These are phyloP conservation scores for Patella vulgata DNA, from an alignment of 1,140 invertebrate species.

Conservation along the genomic window DNA sequence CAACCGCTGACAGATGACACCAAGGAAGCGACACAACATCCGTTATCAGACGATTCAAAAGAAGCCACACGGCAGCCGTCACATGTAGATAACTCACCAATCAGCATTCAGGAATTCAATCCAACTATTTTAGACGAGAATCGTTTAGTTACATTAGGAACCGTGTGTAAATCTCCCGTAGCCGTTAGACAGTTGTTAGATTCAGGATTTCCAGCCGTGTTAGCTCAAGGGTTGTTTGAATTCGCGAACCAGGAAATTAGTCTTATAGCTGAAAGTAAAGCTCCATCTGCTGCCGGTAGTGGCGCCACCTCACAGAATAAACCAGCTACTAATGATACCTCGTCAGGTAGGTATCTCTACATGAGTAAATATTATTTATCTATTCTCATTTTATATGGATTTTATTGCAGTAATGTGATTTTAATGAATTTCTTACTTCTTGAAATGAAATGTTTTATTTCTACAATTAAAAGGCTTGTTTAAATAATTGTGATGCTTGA, in stretches of 20 bases:
- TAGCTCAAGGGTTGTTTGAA: slow-evolving; percentile 69
- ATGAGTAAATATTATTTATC: neutral
- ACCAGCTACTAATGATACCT: slow-evolving; percentile 11
- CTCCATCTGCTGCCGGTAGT: neutral
- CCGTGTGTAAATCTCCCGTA: slow-evolving; percentile 79
- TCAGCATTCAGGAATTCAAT: slow-evolving; percentile 49
- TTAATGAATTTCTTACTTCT: no score
- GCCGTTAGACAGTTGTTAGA: slow-evolving; percentile 80
- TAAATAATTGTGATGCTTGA: no score
- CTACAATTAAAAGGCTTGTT: no score
- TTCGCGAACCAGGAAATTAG: slow-evolving; percentile 60
- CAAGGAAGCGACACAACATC: slow-evolving; percentile 47
- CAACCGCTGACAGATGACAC: slow-evolving; percentile 51
- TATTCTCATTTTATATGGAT: no score
- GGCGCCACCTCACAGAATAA: no score
- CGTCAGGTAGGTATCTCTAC: neutral
- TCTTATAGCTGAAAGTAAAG: slow-evolving; percentile 3
- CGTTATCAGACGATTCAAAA: slow-evolving; percentile 39
- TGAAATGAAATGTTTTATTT: no score
- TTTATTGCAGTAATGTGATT: no score
- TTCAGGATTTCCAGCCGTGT: slow-evolving; percentile 78
- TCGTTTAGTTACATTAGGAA: slow-evolving; percentile 79
- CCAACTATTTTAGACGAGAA: slow-evolving; percentile 67
- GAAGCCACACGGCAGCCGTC: slow-evolving; percentile 20
- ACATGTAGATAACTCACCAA: neutral